Base-by-base conservation (phyloP, 2,113 vertebrate genomes). In the Tonatia bakeri region DNA sequence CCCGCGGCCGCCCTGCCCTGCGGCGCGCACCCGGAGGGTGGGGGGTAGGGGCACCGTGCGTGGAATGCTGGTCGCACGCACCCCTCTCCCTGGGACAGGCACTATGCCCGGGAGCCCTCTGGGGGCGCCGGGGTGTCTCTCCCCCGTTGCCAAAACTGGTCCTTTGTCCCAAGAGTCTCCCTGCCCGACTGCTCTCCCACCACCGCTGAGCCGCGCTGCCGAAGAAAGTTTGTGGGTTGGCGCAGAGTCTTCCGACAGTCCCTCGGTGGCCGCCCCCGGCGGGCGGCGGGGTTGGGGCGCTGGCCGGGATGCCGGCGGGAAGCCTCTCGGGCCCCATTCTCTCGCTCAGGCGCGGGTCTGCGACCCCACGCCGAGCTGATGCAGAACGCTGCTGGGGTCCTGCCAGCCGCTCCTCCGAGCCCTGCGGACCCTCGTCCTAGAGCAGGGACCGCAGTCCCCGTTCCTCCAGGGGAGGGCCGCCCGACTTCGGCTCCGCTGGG, bases 211-310 rank as follows among this genome's bases (percentile, higher is more conserved):
- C 64, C 10, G 22, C 2, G 22, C 64, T 91, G 77, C 47, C 16
- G 19, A 43, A 24, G 20, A 77, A 95, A 96, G 88, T 95, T 95
- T 43, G 88, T 54, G 1, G 75, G 64, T 75, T 10, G 15, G 47
- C 43, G 15, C 61, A 1, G 4, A 31, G 59, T 12, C 77, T 16
- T 36, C 36, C 4, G 9, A 11, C 17, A 4, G 43, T 28, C 26
- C 38, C 14, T 16, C 6, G 2, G 28, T 15, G 61, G 33, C n/a
- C 7, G 65, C 47, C 16, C 4, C 22, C 79, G 0, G 28, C 17
- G 8, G 9, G 40, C 61, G 1, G 61, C 40, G 6, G 8, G 50
- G 24, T 7, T 40, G 0, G 24, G n/a, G 59, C 67, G 24, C 45
- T 31, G 89, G 75, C n/a, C n/a, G 3, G 47, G 26, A 17, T 8